phyloP scores from a whole-genome alignment of 23 tunicate genomes.

The Botrylloides violaceus region DNA sequence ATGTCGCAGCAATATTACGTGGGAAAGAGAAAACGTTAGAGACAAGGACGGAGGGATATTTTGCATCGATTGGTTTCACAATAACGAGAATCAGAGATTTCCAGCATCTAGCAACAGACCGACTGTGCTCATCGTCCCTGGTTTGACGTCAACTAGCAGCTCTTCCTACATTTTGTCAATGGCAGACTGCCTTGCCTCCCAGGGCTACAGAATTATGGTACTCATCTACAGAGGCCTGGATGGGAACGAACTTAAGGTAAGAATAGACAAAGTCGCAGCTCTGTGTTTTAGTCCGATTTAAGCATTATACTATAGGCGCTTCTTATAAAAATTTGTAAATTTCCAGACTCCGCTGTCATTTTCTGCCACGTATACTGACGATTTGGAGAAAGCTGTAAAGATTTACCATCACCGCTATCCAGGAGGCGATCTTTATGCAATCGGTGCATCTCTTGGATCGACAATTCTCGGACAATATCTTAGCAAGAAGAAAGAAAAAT shows the following conservation, averaged over 20 bases:
- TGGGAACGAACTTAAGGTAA: constrained; percentile 9
- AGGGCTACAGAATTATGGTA: constrained; percentile 9
- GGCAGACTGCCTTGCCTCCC: neutral
- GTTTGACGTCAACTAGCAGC: constrained; percentile 7
- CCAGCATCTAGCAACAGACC: constrained; percentile 1
- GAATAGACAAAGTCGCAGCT: too few species aligned
- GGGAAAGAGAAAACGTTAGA: constrained; percentile 12
- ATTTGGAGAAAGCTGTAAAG: constrained; percentile 6
- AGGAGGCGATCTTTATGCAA: neutral
- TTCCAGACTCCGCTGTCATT: constrained; percentile 18
- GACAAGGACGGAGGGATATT: neutral
- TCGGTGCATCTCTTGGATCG: constrained; percentile 24
- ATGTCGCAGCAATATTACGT: neutral
- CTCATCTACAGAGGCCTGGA: constrained; percentile 22
- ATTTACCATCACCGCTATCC: constrained; percentile 2
- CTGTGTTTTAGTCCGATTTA: neutral
- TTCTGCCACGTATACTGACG: constrained; percentile 15
- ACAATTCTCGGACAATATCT: constrained; percentile 5
- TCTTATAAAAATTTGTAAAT: neutral
- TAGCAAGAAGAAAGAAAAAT: constrained; percentile 1
- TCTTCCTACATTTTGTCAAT: constrained; percentile 8
- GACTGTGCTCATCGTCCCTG: constrained; percentile 18
- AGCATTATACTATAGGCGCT: neutral
- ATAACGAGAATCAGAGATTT: constrained; percentile 2
- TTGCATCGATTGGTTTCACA: constrained; percentile 8